phyloP scores from a whole-genome alignment of 92 coral and sea anemone genomes.

The Hydrozoanthus gracilis region DNA sequence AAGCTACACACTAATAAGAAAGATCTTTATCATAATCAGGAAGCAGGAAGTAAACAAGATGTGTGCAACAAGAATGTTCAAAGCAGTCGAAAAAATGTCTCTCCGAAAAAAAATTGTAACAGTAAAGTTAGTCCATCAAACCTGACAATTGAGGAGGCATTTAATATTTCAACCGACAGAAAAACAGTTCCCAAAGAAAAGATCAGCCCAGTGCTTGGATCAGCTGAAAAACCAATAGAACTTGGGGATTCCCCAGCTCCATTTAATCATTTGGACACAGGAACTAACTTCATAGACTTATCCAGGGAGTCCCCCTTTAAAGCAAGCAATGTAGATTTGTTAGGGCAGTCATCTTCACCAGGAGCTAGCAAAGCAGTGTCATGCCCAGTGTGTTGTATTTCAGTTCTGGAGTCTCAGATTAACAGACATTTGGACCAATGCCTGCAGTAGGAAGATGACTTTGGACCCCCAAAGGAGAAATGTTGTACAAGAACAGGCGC shows the following conservation, averaged over 20 bases:
- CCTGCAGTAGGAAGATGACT: conserved; percentile 20
- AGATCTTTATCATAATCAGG: background rate
- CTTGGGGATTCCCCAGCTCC: conserved; percentile 31
- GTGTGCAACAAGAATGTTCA: background rate
- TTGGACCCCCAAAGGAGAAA: too few species aligned
- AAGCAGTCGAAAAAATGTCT: conserved; percentile 34
- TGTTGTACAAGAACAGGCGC: too few species aligned
- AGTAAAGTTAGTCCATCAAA: conserved; percentile 23
- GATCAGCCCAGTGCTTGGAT: conserved; percentile 33
- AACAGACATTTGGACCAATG: conserved; percentile 82
- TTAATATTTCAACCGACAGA: conserved; percentile 51
- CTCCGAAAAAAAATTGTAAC: conserved; percentile 41
- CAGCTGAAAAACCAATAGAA: conserved; percentile 44
- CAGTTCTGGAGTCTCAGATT: conserved; percentile 56
- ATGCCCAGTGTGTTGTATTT: conserved; percentile 84
- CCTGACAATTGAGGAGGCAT: conserved; percentile 83
- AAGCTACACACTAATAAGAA: background rate
- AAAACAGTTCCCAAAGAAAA: background rate
- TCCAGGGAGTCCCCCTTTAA: conserved; percentile 30
- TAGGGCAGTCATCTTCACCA: conserved; percentile 20
- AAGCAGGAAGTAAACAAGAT: background rate
- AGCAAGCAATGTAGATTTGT: background rate
- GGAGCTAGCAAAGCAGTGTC: conserved; percentile 31
- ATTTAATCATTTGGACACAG: background rate
- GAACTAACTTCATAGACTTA: conserved; percentile 23